Evolutionary conservation across 2,113 vertebrate genomes (phyloP).

Genomic region (Odontophorus gujanensis): DNA sequence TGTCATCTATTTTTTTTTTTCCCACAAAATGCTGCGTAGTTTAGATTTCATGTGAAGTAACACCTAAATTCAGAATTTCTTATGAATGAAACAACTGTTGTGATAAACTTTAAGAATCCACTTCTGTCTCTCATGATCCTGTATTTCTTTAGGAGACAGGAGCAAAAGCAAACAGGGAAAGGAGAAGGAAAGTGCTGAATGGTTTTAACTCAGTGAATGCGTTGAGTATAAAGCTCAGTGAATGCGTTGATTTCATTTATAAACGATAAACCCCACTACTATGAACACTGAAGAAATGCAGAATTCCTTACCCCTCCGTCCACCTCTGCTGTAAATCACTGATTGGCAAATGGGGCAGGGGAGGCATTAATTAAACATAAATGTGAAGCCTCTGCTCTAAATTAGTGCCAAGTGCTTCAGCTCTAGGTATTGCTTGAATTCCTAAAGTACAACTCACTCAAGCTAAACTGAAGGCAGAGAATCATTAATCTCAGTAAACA

Average conservation of each 20-base stretch:
- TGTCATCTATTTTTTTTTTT: fast-evolving
- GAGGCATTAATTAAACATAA: constrained; percentile 63
- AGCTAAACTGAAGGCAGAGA: background rate
- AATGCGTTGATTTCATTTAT: background rate
- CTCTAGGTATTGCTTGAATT: background rate
- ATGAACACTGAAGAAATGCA: background rate
- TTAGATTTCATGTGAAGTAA: background rate
- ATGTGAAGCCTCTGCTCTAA: constrained; percentile 2
- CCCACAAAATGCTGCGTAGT: background rate
- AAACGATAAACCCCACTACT: background rate
- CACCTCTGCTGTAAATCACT: constrained; percentile 14
- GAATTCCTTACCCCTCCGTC: background rate
- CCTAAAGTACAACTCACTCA: background rate
- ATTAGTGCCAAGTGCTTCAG: constrained; percentile 21
- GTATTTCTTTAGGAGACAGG: background rate
- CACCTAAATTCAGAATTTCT: background rate
- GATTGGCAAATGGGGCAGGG: constrained; percentile 32
- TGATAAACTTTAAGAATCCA: background rate
- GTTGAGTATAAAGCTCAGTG: background rate
- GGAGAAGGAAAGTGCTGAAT: background rate
- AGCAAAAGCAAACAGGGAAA: background rate
- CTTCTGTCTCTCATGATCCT: background rate
- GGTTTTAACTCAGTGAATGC: background rate
- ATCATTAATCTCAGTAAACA: constrained; percentile 16
- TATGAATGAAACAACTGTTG: background rate